Conservation (phyloP, 1,140 invertebrate genomes). For the Chionoecetes opilio region DNA sequence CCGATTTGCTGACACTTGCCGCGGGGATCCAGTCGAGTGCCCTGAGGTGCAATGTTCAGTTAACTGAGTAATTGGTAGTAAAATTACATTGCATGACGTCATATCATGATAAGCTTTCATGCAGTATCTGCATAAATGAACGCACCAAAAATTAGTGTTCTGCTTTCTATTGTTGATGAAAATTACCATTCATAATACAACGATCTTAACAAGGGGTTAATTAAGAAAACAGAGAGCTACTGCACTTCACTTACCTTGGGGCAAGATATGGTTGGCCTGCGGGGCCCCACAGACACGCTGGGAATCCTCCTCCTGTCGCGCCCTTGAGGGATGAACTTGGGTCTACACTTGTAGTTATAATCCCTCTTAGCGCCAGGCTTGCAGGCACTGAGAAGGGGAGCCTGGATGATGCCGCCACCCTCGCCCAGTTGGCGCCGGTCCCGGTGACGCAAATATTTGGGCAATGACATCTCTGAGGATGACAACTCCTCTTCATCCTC, state of each 20-base stretch:
- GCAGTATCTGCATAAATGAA: background rate
- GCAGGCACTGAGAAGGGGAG: constrained; percentile 61
- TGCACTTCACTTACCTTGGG: constrained; percentile 42
- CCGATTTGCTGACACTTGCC: constrained; percentile 70
- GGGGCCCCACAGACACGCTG: background rate
- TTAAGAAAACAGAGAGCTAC: background rate
- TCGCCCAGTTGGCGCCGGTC: constrained; percentile 62
- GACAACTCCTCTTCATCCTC: constrained; percentile 58
- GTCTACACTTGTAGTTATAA: constrained; percentile 76
- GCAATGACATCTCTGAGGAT: constrained; percentile 69
- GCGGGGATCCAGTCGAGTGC: constrained; percentile 66
- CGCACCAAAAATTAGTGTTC: background rate
- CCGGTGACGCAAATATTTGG: constrained; percentile 71
- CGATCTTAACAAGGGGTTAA: background rate
- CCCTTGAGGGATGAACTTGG: constrained; percentile 67
- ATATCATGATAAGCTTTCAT: no score
- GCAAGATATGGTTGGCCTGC: constrained; percentile 60
- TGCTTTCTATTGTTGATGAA: background rate
- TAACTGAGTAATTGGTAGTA: background rate
- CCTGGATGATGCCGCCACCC: constrained; percentile 74
- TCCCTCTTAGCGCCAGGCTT: constrained; percentile 74
- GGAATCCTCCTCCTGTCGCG: background rate
- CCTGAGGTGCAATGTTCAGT: constrained; percentile 42
- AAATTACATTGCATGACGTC: no score
- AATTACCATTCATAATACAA: background rate